Base-by-base conservation (phyloP, 2,797 vertebrate species). In the Brotogeris chrysoptera region DNA sequence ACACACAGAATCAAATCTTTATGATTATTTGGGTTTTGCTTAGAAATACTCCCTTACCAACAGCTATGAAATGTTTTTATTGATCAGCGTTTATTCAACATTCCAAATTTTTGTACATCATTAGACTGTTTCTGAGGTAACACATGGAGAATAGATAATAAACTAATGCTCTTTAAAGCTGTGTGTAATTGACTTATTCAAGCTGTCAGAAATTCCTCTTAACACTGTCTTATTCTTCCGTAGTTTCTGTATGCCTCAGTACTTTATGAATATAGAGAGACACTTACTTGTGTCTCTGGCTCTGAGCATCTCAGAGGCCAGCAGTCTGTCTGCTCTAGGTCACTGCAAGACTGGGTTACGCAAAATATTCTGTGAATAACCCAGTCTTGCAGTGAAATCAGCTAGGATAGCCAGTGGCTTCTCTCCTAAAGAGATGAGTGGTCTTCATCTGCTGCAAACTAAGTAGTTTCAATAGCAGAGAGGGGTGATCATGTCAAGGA, bases 101-200 rank as follows among this genome's bases (percentile, higher is more conserved):
- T 99, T 99, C 98, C 98, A 99, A 98, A 98, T 98, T 99, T 98
- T 99, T 99, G 98, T 99, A 98, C 97, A 99, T 99, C 99, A 98
- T 97, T 98, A 98, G 97, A 98, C 97, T 98, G 98, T 99, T 99
- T 99, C 98, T 98, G 98, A 99, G 97, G 96, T 99, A 98, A 99
- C 98, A 98, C 98, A 98, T 98, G 98, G 98, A 98, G 98, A 98
- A 98, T 98, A 98, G 98, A 96, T 98, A 98, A 98, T 99, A 99
- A 99, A 99, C 98, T 98, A 99, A 99, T 98, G 98, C 97, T 99
- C 97, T 98, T 98, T 98, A 98, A 98, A 97, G 91, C 25, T 93
- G 89, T 96, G 95, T 94, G 92, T 89, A 95, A 90, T 92, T 38
- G 92, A 95, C 60, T 97, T 89, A 70, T 92, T 96, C 95, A 79